Conservation (phyloP, 2,888 invertebrate species). For the Glyphotaelius pellucidus region DNA sequence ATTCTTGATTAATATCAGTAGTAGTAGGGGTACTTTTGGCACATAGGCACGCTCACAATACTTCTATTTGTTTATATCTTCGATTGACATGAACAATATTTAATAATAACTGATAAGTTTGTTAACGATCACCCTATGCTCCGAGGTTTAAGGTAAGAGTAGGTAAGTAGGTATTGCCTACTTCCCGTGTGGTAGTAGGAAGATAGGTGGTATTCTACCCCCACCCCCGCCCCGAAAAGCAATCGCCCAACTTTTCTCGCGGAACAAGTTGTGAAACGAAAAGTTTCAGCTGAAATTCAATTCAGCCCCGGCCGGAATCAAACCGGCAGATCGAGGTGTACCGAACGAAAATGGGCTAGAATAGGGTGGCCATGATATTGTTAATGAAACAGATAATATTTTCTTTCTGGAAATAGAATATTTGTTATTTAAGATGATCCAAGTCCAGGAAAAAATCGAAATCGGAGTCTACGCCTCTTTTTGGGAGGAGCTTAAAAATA, state of each 20-base stretch:
- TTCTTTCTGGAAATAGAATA: no score
- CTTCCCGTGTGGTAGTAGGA: neutral
- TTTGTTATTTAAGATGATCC: no score
- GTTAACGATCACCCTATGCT: neutral
- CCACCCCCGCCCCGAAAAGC: slow-evolving; percentile 57
- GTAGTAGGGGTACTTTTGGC: no score
- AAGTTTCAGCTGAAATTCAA: slow-evolving; percentile 65
- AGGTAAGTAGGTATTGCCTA: neutral
- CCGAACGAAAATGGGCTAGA: slow-evolving; percentile 43
- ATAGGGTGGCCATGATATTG: neutral
- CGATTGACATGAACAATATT: no score
- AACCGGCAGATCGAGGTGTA: slow-evolving; percentile 56
- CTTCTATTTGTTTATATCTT: no score
- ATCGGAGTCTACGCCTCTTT: no score
- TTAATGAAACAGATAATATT: neutral
- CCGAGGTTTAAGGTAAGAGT: neutral
- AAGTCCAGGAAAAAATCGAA: no score
- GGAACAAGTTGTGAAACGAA: slow-evolving; percentile 64
- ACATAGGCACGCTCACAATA: no score
- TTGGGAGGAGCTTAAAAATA: no score
- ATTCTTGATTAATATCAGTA: no score
- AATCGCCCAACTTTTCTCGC: slow-evolving; percentile 64
- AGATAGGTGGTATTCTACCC: neutral
- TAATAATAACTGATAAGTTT: neutral
- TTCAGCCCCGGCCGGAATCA: slow-evolving; percentile 63